These are phyloP conservation scores for Lathronympha strigana DNA, from an alignment of 2,888 invertebrate genomes.

Conservation along the genomic window DNA sequence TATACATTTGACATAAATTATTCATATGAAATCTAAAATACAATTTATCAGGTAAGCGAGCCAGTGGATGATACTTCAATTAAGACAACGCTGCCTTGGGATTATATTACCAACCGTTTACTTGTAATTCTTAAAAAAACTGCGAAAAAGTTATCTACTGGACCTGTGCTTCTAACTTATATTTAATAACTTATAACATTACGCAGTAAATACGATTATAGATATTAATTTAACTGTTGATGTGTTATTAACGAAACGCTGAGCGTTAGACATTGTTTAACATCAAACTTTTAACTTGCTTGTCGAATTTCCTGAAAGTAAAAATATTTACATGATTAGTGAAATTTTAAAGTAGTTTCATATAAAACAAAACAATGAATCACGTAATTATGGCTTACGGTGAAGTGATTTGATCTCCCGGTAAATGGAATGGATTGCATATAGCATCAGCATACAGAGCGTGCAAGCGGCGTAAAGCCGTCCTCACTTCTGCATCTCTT, in stretches of 20 bases:
- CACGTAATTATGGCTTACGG: conserved; percentile 86
- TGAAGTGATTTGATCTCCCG: conserved; percentile 94
- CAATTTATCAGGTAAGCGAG: no score
- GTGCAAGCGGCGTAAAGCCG: conserved; percentile 93
- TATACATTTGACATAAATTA: no score
- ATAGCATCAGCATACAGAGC: conserved; percentile 96
- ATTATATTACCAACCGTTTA: no score
- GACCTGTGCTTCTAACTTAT: no score
- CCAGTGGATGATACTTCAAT: no score
- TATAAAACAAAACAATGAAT: conserved; percentile 10
- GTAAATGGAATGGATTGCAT: conserved; percentile 98
- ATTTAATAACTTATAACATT: no score
- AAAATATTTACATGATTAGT: conserved; percentile 36
- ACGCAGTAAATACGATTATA: no score
- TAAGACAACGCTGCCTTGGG: no score
- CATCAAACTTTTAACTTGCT: conserved; percentile 86
- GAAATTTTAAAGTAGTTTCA: not conserved
- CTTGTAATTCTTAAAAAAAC: no score
- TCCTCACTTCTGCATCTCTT: conserved; percentile 96
- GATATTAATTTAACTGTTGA: no score
- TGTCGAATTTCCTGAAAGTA: conserved; percentile 86
- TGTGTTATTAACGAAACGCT: not conserved
- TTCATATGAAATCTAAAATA: no score
- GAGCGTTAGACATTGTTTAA: conserved; percentile 69
- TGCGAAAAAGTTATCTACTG: no score